Evolutionary conservation across 37 sponge, comb jelly and placozoan genomes (phyloP), one percentile per base, ranked within the genome.

Genomic region (Beroe ovata): DNA sequence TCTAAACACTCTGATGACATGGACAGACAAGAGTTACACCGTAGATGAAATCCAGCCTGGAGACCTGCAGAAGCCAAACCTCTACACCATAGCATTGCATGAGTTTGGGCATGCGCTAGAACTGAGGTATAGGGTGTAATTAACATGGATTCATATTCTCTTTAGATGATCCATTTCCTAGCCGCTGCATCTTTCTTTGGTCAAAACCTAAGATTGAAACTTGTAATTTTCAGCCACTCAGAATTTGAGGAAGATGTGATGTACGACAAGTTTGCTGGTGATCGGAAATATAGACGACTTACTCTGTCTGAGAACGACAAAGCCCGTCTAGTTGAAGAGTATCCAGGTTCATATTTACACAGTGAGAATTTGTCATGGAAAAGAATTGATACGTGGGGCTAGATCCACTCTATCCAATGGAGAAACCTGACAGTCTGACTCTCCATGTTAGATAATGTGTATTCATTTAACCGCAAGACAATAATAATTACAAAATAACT

Each of bases 31-130:
- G 35, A 66, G 36, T 32, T 66, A 66, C 69, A 26, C 25, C 1
- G 6, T 29, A 4, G 35, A 66, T 4, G 69, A 66, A 26, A 14
- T 66, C 32, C 29, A 34, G 69, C 32, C 25, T 8, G 69, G 69
- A 33, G 36, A 66, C 36, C 18, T 66, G 29, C 36, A 29, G 33
- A 66, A 66, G 34, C 69, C 69, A 14, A 66, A 66, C 36, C 69
- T 66, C 18, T 66, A 66, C 36, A 29, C 69, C 30, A 66, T 66
- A 29, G 69, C 69, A 19, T 33, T 66, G 69, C 69, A 66, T 37
- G 69, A 66, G 35, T 66, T 66, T 18, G 69, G 69, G 1, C 69
- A 66, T 33, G 25, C 35, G 2, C 36, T 66, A 2, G 35, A 30
- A 34, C 34, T 66, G 69, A 66, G 69, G 69, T 66, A 66, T 23